These are phyloP conservation scores for Cygnus atratus DNA, from an alignment of 2,113 vertebrate species.

Conservation along the genomic window DNA sequence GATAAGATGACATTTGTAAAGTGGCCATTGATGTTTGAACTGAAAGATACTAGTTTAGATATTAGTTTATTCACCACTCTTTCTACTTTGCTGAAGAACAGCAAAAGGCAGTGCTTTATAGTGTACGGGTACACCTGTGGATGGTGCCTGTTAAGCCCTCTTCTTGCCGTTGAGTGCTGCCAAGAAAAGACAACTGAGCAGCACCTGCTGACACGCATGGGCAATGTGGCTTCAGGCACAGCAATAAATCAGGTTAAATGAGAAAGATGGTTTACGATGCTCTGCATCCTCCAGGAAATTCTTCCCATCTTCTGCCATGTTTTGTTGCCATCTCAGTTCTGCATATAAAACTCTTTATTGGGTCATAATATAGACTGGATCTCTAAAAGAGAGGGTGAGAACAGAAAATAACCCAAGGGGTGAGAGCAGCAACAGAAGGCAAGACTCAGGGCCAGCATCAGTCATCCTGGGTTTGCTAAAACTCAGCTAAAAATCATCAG, in stretches of 20 bases:
- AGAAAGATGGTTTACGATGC: conserved; percentile 39
- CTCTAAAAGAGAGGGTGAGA: not conserved
- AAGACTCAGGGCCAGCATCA: not conserved
- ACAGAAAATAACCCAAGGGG: not conserved
- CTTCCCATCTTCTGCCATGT: not conserved
- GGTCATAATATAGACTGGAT: conserved; percentile 16
- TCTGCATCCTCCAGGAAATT: conserved; percentile 14
- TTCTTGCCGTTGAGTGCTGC: not conserved
- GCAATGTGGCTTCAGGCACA: not conserved
- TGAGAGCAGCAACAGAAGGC: not conserved
- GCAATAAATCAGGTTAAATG: conserved; percentile 34
- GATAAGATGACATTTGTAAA: not conserved
- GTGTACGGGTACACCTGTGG: not conserved
- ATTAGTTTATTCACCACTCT: not conserved
- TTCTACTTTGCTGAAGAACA: not conserved
- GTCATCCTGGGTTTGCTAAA: not conserved
- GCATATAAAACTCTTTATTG: conserved; percentile 50
- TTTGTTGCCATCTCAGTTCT: conserved; percentile 44
- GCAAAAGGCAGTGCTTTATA: not conserved
- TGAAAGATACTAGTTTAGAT: not conserved
- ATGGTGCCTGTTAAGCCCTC: not conserved
- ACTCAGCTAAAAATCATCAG: not conserved
- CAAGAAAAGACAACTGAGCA: not conserved
- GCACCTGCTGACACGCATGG: not conserved
- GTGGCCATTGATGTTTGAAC: not conserved